These are phyloP conservation scores for Bilobella aurantiaca DNA, from an alignment of 1,140 invertebrate genomes.

Conservation along the genomic window DNA sequence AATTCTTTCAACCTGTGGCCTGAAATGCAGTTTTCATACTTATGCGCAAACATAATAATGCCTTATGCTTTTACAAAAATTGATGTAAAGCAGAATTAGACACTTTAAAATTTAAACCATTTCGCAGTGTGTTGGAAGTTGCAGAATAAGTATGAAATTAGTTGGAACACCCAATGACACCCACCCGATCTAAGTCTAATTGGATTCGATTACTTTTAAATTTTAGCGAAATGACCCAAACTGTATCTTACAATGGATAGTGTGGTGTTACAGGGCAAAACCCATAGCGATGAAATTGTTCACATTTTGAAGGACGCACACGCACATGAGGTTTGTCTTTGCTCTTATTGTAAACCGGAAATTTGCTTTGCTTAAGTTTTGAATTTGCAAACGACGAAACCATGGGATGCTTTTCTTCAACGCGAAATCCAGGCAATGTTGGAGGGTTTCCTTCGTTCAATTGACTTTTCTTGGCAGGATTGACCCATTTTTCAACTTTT, in stretches of 20 bases:
- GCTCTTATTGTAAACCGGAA: background rate
- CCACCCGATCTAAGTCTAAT: too few relatives aligned
- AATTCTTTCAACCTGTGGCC: slow-evolving; percentile 28
- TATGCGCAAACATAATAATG: too few relatives aligned
- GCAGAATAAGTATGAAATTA: too few relatives aligned
- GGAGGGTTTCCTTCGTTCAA: background rate
- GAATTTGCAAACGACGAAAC: too few relatives aligned
- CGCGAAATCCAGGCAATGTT: slow-evolving; percentile 6
- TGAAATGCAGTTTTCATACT: too few relatives aligned
- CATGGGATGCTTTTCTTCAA: background rate
- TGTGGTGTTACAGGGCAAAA: slow-evolving; percentile 30
- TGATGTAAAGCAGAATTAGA: too few relatives aligned
- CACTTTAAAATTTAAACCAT: too few relatives aligned
- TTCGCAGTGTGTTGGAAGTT: too few relatives aligned
- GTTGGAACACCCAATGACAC: too few relatives aligned
- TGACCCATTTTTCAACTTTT: slow-evolving; percentile 28
- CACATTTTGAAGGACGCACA: slow-evolving; percentile 25
- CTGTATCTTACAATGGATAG: slow-evolving; percentile 33
- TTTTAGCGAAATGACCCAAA: too few relatives aligned
- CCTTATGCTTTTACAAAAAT: too few relatives aligned
- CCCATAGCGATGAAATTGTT: slow-evolving; percentile 32
- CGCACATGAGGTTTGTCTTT: background rate
- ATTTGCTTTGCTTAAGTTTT: background rate
- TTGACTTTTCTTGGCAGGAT: background rate
- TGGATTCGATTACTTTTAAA: too few relatives aligned